Evolutionary conservation across 1,140 invertebrate genomes (phyloP).

Genomic region (Musca domestica): DNA sequence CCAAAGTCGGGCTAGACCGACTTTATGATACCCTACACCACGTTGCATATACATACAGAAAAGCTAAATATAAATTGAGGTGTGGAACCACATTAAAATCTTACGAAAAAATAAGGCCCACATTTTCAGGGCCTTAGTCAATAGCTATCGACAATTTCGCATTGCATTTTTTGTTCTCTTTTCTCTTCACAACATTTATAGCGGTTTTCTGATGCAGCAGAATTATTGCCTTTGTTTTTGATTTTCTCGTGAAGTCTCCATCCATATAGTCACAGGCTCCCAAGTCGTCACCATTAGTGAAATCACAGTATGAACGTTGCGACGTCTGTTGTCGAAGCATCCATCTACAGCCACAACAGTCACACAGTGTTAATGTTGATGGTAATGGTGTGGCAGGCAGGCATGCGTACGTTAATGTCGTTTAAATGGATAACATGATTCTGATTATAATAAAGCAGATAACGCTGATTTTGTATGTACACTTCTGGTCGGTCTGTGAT

Average conservation of each 20-base stretch:
- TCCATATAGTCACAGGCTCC: not conserved
- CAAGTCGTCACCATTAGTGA: too few relatives aligned
- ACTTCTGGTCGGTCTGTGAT: too few relatives aligned
- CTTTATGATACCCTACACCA: too few relatives aligned
- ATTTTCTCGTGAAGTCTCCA: conserved; percentile 7
- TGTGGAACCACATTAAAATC: too few relatives aligned
- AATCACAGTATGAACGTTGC: not conserved
- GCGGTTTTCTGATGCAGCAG: conserved; percentile 3
- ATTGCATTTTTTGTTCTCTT: conserved; percentile 2
- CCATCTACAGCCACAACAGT: not conserved
- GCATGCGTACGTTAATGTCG: conserved; percentile 28
- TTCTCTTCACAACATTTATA: conserved; percentile 3
- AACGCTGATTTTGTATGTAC: not conserved
- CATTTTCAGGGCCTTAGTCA: too few relatives aligned
- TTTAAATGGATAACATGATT: conserved; percentile 31
- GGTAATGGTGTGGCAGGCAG: conserved; percentile 25
- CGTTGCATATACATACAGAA: too few relatives aligned
- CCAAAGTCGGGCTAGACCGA: too few relatives aligned
- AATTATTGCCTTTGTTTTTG: conserved; percentile 11
- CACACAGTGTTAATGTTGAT: conserved; percentile 4
- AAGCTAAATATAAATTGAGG: too few relatives aligned
- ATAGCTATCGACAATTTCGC: not conserved
- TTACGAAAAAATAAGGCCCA: too few relatives aligned
- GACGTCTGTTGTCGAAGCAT: not conserved
- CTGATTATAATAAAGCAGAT: conserved; percentile 28